Evolutionary conservation across 2,888 invertebrate species (phyloP).

Genomic region (Prenolepis imparis): DNA sequence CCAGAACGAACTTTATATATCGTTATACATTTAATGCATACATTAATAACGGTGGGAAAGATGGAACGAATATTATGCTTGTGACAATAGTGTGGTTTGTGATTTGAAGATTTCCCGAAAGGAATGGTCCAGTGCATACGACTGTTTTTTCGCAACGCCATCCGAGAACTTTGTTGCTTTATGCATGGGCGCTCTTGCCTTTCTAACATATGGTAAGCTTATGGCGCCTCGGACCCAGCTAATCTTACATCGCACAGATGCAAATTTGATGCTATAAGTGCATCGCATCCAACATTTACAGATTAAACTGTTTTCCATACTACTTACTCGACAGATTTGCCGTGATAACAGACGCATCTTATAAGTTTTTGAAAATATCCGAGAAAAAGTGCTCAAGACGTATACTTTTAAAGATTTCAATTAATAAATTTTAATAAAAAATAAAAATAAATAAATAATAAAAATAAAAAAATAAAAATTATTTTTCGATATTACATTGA

Average conservation of each 20-base stretch:
- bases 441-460: too few relatives aligned
- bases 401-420: not conserved
- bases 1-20: not conserved
- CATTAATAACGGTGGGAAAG: slow-evolving; percentile 2
- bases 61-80: not conserved
- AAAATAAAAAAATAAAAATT: too few relatives aligned
- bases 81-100: not conserved
- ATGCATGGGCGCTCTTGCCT: slow-evolving; percentile 27
- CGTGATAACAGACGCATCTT: not conserved
- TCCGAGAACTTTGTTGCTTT: slow-evolving; percentile 35
- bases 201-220: slow-evolving; percentile 20
- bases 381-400: not conserved
- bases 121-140: slow-evolving; percentile 18
- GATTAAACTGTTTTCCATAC: not conserved
- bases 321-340: not conserved
- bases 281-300: slow-evolving; percentile 36
- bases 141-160: slow-evolving; percentile 21
- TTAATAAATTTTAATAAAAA: too few relatives aligned
- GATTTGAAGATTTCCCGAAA: slow-evolving; percentile 18
- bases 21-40: not conserved
- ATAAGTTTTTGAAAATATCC: not conserved
- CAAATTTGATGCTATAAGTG: slow-evolving; percentile 24
- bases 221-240: slow-evolving; percentile 23
- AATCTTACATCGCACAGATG: slow-evolving; percentile 47
- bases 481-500: not conserved